Conservation (phyloP, 2,797 vertebrate genomes). For the Xyrichtys novacula region DNA sequence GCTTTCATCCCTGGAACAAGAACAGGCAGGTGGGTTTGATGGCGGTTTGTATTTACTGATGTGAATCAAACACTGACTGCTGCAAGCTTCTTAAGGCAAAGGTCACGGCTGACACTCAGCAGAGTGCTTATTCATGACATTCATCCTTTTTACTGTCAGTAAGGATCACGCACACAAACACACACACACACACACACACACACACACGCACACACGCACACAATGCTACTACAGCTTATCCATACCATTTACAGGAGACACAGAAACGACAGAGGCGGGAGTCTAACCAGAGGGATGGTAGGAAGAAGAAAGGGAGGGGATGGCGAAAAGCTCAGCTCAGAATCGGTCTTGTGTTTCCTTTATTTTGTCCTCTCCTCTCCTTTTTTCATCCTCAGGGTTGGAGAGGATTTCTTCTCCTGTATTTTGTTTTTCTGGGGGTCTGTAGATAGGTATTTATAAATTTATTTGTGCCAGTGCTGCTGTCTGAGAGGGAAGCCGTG, state of each 20-base stretch:
- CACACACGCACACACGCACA: no score
- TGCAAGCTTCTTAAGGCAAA: constrained; percentile 56
- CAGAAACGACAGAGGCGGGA: constrained; percentile 51
- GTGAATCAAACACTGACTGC: constrained; percentile 33
- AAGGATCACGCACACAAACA: constrained; percentile 65
- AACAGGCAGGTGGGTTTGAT: constrained; percentile 20
- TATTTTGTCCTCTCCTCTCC: constrained; percentile 56
- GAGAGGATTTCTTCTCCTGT: constrained; percentile 62
- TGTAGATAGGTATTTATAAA: constrained; percentile 61
- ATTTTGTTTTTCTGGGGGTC: constrained; percentile 63
- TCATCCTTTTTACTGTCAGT: constrained; percentile 79
- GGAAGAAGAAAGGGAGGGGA: constrained; percentile 22
- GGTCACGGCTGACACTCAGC: constrained; percentile 53
- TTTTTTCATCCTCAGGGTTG: constrained; percentile 40
- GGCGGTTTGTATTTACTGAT: constrained; percentile 34
- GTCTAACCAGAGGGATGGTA: constrained; percentile 56
- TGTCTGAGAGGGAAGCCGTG: constrained; percentile 62
- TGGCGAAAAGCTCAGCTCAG: constrained; percentile 62
- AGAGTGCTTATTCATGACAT: constrained; percentile 58
- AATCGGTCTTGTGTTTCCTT: constrained; percentile 78
- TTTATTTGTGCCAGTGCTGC: constrained; percentile 52
- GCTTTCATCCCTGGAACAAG: constrained; percentile 17
- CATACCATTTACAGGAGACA: constrained; percentile 61
- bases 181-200: no score
- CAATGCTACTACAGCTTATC: constrained; percentile 64